Evolutionary conservation across 2,113 vertebrate genomes (phyloP).

Genomic region (Heterotis niloticus): DNA sequence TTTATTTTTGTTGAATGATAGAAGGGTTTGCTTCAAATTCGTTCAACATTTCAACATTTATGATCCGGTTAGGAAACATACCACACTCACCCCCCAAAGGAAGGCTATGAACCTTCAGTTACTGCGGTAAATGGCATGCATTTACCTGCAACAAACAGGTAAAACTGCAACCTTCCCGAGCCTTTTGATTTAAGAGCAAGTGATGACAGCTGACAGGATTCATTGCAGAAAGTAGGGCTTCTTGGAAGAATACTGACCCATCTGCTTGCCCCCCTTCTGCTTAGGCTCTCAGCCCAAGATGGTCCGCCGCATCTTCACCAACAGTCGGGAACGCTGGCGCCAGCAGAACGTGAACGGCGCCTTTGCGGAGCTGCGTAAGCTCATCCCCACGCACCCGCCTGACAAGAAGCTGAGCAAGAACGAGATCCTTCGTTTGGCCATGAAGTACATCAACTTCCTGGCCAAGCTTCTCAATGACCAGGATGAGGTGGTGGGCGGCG

Average conservation of each 20-base stretch:
- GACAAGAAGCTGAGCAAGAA: conserved; percentile 97
- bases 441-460: conserved; percentile 97
- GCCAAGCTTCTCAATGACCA: conserved; percentile 92
- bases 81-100: too few species aligned
- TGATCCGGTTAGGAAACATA: too few species aligned
- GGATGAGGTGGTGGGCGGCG: conserved; percentile 75
- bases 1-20: conserved; percentile 9
- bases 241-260: not conserved
- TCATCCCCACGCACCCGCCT: conserved; percentile 87
- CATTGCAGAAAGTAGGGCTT: too few species aligned
- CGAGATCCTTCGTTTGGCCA: conserved; percentile 88
- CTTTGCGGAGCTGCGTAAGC: conserved; percentile 88
- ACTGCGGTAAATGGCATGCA: too few species aligned
- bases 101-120: too few species aligned
- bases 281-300: conserved; percentile 87
- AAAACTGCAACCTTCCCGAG: too few species aligned
- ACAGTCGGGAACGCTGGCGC: conserved; percentile 89
- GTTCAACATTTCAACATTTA: too few species aligned
- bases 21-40: conserved; percentile 8
- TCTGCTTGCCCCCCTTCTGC: conserved; percentile 6
- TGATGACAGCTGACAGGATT: too few species aligned
- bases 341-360: conserved; percentile 94
- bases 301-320: conserved; percentile 90
- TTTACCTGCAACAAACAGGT: too few species aligned
- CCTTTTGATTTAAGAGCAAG: too few species aligned